Percentiles rank a stretch among this genome's conserved stretches.
Evolutionary conservation across 1,140 invertebrate genomes (phyloP).

Genomic region (Drosophila pseudoananassae): DNA sequence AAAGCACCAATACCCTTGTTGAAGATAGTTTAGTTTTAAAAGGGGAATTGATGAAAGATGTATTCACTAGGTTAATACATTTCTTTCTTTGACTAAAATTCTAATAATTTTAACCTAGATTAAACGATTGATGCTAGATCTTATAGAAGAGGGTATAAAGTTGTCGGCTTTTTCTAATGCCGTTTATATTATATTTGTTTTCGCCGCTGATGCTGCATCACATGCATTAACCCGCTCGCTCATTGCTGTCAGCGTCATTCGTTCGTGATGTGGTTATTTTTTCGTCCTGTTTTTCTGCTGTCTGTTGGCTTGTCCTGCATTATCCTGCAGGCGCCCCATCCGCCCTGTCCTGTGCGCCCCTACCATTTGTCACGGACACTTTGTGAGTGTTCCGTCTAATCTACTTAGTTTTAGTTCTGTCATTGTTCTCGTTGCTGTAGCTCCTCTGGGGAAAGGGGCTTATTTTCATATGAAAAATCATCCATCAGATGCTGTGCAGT

Average conservation of each 20-base stretch:
- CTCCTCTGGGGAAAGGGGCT: conserved; percentile 7
- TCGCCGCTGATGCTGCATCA: conserved; percentile 52
- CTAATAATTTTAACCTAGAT: no score
- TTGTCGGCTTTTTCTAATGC: not conserved
- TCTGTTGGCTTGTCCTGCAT: conserved; percentile 26
- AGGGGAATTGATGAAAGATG: no score
- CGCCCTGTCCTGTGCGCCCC: not conserved
- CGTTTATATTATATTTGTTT: conserved; percentile 17
- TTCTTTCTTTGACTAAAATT: no score
- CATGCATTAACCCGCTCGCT: conserved; percentile 73
- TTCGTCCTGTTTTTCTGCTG: conserved; percentile 27
- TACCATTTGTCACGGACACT: conserved; percentile 42
- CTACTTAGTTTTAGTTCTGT: conserved; percentile 47
- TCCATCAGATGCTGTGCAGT: conserved; percentile 47
- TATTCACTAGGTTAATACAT: no score
- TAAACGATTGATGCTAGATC: no score
- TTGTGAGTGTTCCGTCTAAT: conserved; percentile 49
- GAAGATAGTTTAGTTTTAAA: not conserved
- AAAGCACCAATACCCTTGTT: not conserved
- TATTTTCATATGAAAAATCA: conserved; percentile 47
- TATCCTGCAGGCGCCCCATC: conserved; percentile 8
- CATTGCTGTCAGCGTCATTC: conserved; percentile 73
- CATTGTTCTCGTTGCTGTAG: conserved; percentile 36
- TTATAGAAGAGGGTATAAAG: not conserved
- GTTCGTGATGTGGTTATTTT: conserved; percentile 64